A percentile compares a stretch with the other conserved stretches of the same genome.
Evolutionary conservation across 1,140 invertebrate species (phyloP).

Genomic region (Caenorhabditis inopinata): DNA sequence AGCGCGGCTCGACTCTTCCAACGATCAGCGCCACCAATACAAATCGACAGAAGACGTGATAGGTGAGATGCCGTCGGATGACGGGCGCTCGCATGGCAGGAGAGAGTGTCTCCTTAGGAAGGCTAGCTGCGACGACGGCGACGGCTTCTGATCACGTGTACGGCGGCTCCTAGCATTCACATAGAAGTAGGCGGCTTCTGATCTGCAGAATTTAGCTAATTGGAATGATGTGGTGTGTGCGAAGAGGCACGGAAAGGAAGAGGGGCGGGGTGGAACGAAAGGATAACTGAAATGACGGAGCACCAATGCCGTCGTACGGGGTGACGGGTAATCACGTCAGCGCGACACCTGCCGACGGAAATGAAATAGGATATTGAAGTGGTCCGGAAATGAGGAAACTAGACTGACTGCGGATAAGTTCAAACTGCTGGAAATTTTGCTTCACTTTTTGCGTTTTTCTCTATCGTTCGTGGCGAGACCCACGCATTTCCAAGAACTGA

Average conservation of each 20-base stretch:
- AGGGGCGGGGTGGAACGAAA: no score
- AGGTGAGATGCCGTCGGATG: conserved; percentile 7
- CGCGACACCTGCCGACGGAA: neutral
- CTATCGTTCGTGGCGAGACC: no score
- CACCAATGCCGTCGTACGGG: no score
- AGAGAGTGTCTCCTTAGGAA: conserved; percentile 16
- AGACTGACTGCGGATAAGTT: no score
- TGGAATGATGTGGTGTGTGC: neutral
- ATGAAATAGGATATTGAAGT: neutral
- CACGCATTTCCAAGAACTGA: no score
- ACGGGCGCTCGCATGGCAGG: conserved; percentile 17
- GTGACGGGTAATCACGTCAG: neutral
- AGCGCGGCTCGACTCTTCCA: neutral
- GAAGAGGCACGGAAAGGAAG: no score
- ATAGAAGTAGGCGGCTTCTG: conserved; percentile 10
- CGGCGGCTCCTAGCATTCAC: conserved; percentile 4
- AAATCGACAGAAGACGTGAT: conserved; percentile 11
- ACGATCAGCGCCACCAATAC: neutral
- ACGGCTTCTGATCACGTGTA: conserved; percentile 13
- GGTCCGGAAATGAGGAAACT: neutral
- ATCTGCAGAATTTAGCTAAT: neutral
- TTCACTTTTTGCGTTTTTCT: no score
- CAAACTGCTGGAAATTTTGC: no score
- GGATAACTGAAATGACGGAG: neutral
- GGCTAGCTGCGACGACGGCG: conserved; percentile 19